Evolutionary conservation across 2,113 vertebrate genomes (phyloP).

Genomic region (Proteles cristata): DNA sequence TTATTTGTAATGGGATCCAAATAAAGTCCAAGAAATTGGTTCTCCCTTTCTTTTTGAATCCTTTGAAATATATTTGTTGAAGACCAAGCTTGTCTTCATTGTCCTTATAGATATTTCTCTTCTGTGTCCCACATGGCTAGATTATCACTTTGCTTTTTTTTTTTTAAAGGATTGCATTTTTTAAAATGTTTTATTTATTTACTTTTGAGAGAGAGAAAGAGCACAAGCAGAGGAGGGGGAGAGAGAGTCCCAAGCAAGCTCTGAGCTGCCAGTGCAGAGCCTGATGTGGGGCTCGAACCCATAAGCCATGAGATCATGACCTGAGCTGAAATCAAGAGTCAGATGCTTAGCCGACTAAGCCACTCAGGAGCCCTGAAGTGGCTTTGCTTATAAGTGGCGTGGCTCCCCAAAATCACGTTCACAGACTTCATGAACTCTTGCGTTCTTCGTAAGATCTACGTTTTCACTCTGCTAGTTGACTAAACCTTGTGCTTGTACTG

Average conservation of each 20-base stretch:
- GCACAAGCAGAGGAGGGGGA: no score
- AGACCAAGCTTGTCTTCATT: neutral
- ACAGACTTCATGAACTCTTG: neutral
- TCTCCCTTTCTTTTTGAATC: neutral
- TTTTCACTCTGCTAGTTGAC: neutral
- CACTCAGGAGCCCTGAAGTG: neutral
- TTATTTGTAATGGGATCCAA: neutral
- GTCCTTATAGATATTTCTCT: no score
- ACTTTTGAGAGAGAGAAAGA: no score
- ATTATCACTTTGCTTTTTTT: neutral
- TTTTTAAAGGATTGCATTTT: no score
- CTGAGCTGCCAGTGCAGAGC: no score
- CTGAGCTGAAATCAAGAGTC: no score
- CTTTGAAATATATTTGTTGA: neutral
- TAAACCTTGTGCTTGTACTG: neutral
- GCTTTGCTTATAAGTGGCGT: neutral
- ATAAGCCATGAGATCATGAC: no score
- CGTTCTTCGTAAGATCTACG: neutral
- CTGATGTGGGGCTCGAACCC: no score
- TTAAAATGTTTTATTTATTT: no score
- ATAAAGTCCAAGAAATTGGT: neutral
- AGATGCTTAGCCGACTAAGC: no score
- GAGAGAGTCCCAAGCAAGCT: no score
- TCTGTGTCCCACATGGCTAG: neutral
- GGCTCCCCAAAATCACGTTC: neutral